A percentile compares a stretch with the other conserved stretches of the same genome.
These are phyloP conservation scores for Sphaeramia orbicularis DNA, from an alignment of 2,797 vertebrate genomes.

Conservation along the genomic window DNA sequence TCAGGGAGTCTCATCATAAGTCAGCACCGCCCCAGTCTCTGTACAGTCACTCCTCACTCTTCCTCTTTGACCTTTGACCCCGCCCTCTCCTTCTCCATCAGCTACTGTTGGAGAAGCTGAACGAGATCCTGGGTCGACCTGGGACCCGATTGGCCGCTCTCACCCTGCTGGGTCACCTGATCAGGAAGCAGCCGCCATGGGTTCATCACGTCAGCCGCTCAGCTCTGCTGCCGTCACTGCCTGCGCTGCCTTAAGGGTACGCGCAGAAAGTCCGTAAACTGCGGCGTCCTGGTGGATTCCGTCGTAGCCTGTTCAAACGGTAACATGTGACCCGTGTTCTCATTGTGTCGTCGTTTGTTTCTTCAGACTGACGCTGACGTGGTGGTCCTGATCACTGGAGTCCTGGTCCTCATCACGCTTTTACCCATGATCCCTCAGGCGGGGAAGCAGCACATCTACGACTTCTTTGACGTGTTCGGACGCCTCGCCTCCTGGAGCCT, in stretches of 20 bases:
- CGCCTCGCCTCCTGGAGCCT: conserved; percentile 94
- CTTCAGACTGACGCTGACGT: conserved; percentile 91
- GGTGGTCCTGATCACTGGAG: conserved; percentile 92
- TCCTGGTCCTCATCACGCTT: conserved; percentile 94
- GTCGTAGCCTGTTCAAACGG: no score
- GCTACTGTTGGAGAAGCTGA: conserved; percentile 96
- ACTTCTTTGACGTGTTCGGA: conserved; percentile 97
- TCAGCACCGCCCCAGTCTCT: conserved; percentile 16
- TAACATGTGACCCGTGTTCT: no score
- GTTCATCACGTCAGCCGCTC: conserved; percentile 94
- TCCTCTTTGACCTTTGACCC: not conserved
- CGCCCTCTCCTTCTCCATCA: conserved; percentile 61
- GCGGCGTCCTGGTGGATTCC: no score
- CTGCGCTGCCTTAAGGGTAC: conserved; percentile 96
- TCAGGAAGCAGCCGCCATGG: conserved; percentile 94
- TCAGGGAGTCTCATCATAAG: conserved; percentile 76
- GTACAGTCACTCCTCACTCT: no score
- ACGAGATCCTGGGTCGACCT: conserved; percentile 91
- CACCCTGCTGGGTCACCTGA: conserved; percentile 92
- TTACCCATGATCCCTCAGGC: conserved; percentile 97
- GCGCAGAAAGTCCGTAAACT: no score
- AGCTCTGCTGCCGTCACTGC: conserved; percentile 89
- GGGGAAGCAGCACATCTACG: conserved; percentile 94
- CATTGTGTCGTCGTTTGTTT: not conserved
- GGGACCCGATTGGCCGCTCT: conserved; percentile 87